Percentiles rank a stretch among this genome's conserved stretches.
Conservation (phyloP, 2,113 vertebrate genomes). For the Acrocephalus kingi region DNA sequence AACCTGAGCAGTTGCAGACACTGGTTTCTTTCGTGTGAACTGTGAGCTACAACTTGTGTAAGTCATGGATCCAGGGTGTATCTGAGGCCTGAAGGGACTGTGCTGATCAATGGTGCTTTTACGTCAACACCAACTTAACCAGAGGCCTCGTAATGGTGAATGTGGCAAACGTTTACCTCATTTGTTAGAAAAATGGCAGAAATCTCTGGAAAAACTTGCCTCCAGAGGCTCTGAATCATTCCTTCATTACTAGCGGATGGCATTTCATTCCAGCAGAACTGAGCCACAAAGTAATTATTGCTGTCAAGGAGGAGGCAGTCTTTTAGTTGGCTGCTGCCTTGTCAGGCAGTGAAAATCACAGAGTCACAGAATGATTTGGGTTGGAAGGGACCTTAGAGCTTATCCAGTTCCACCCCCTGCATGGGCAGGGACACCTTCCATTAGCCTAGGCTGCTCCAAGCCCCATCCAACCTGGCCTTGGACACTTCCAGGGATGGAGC, state of each 20-base stretch:
- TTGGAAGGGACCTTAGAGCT: neutral
- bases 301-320: neutral
- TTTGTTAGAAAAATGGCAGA: slow-evolving; percentile 8
- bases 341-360: neutral
- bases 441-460: accelerated
- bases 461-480: accelerated
- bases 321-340: neutral
- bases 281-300: neutral
- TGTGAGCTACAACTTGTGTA: neutral
- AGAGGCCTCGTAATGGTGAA: neutral
- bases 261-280: neutral
- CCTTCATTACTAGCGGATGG: neutral
- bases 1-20: neutral
- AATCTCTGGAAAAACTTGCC: neutral
- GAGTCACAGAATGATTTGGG: neutral
- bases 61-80: neutral
- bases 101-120: neutral
- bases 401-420: neutral
- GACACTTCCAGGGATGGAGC: neutral
- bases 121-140: neutral
- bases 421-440: neutral
- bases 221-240: neutral
- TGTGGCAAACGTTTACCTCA: neutral
- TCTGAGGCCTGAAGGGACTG: neutral
- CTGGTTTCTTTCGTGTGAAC: accelerated